Base-by-base conservation (phyloP, 2,888 invertebrate genomes). In the Oligia latruncula region DNA sequence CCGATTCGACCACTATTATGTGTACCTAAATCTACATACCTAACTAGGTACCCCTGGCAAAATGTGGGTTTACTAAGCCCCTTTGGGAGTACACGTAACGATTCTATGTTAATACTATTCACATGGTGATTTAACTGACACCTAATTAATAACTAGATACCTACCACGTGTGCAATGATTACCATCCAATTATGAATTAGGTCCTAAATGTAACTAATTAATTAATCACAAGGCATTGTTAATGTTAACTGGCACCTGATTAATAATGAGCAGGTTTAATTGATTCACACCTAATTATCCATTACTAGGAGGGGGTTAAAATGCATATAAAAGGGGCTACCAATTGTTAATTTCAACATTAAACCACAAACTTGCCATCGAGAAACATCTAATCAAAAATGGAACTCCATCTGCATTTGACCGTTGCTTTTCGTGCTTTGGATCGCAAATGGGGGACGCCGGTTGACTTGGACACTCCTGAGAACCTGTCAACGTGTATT, bases 361-460 rank as follows among this genome's bases (percentile, higher is more conserved):
- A 46, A 65, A 65, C 65, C 20, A 20, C 4, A 23, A 71, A 23
- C n/a, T 65, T 46, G 62, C 55, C 43, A 52, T 60, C 13, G 67
- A 40, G 76, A 43, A 66, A 76, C 70, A 81, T 72, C 67, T 52
- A 13, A 90, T 73, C 46, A 11, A 90, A 80, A 82, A 95, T 95
- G 95, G 94, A 95, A 71, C 87, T 94, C 1, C 95, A 95, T 87
- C 86, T 94, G n/a, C 94, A 95, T 87, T 89, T 95, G 62, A 90
- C 93, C 3, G 92, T 90, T 29, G 93, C 93, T 5, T 95, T 93
- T 75, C 93, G 95, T 46, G 93, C 92, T 43, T 84, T 95, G 84
- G 94, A 95, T 78, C 87, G 88, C 60, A 95, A 95, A 87, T 95
- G 95, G 95, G 95, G 95, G 0, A 87, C 82, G 1, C 88, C 94